Evolutionary conservation across 2,113 vertebrate genomes (phyloP).

Genomic region (Anguilla japonica): DNA sequence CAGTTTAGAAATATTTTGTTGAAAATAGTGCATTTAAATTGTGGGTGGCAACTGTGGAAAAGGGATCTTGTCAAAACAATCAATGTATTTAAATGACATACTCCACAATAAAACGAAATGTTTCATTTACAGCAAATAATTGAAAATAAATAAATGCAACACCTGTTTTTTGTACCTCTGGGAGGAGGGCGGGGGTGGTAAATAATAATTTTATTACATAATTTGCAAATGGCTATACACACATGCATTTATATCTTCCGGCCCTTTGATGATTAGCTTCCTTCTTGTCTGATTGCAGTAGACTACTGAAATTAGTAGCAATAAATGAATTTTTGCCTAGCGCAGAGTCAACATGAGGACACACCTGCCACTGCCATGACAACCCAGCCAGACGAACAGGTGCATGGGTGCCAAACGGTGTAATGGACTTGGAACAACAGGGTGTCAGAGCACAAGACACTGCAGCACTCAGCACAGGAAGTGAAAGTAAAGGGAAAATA

Average conservation of each 20-base stretch:
- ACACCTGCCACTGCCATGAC: neutral
- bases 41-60: no score
- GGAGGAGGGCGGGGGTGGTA: no score
- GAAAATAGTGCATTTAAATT: no score
- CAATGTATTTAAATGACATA: no score
- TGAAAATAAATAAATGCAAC: no score
- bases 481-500: neutral
- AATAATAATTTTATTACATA: no score
- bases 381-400: neutral
- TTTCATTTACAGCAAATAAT: no score
- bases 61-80: no score
- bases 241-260: neutral
- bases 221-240: neutral
- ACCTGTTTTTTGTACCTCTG: no score
- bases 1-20: no score
- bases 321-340: neutral
- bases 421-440: neutral
- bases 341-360: neutral
- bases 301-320: neutral
- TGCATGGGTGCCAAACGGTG: neutral
- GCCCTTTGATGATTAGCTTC: neutral
- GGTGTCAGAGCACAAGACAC: neutral
- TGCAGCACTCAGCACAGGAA: neutral
- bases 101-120: no score
- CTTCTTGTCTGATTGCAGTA: neutral